A percentile compares a stretch with the other conserved stretches of the same genome.
Conservation (phyloP, 2,797 vertebrate species). For the Bovichtus diacanthus region DNA sequence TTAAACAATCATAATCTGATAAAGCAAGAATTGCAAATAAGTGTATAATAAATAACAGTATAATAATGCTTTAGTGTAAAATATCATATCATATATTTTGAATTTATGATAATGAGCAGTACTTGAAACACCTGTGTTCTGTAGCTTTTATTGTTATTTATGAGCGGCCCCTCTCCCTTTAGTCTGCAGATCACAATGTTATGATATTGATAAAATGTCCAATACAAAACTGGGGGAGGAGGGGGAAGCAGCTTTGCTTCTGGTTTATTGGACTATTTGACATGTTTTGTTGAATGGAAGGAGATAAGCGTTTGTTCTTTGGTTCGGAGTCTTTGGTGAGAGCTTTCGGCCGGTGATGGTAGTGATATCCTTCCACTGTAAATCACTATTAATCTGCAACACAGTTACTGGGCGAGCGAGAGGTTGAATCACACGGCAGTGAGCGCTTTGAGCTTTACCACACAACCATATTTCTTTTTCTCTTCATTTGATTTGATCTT, state of each 20-base stretch:
- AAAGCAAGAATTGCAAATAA: background rate
- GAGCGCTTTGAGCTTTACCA: constrained; percentile 23
- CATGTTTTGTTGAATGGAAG: background rate
- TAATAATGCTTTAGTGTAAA: background rate
- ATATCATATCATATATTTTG: background rate
- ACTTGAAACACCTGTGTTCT: too few species aligned
- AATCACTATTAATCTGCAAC: background rate
- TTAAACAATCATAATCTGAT: background rate
- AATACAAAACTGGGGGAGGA: background rate
- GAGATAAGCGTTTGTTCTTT: background rate
- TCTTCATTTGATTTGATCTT: constrained; percentile 31
- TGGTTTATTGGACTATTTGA: background rate
- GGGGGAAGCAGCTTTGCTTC: background rate
- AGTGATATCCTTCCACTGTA: background rate
- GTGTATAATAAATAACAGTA: background rate
- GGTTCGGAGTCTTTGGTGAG: background rate
- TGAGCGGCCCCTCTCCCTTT: background rate
- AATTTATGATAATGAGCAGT: background rate
- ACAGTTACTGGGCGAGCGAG: background rate
- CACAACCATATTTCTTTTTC: constrained; percentile 31
- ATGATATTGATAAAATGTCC: background rate
- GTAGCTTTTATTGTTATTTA: too few species aligned
- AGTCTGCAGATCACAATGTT: background rate
- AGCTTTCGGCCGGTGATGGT: background rate
- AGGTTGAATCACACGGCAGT: constrained; percentile 4